phyloP scores from a whole-genome alignment of 2,888 invertebrate species.

The Meandrusa payeni region DNA sequence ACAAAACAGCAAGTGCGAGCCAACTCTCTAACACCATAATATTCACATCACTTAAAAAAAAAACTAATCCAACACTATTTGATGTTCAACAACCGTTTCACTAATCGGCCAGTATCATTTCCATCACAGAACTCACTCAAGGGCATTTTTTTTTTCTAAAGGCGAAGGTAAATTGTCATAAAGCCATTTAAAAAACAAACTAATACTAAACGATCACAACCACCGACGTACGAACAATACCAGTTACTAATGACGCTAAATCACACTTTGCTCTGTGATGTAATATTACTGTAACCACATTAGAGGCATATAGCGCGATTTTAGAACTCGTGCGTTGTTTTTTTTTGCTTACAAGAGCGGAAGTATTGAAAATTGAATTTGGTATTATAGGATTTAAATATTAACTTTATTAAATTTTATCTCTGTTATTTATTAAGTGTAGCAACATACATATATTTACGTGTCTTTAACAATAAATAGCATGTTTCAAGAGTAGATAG shows the following conservation, averaged over 20 bases:
- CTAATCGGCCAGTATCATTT: slow-evolving; percentile 14
- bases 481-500: no score
- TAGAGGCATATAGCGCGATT: slow-evolving; percentile 1
- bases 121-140: slow-evolving; percentile 9
- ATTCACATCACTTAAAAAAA: slow-evolving; percentile 36
- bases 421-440: no score
- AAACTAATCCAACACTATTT: slow-evolving; percentile 20
- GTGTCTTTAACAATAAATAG: no score
- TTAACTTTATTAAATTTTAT: no score
- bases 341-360: no score
- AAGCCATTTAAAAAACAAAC: slow-evolving; percentile 10
- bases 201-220: slow-evolving; percentile 18
- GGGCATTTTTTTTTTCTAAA: slow-evolving; percentile 8
- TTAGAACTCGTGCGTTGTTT: not conserved
- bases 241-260: slow-evolving; percentile 23
- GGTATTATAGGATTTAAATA: no score
- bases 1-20: slow-evolving; percentile 46
- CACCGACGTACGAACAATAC: slow-evolving; percentile 20
- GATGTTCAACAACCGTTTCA: slow-evolving; percentile 25
- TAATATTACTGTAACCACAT: slow-evolving; percentile 19
- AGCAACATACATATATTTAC: no score
- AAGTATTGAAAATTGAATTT: no score
- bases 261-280: slow-evolving; percentile 23
- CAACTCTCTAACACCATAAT: slow-evolving; percentile 64
- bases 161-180: slow-evolving; percentile 5